phyloP scores from a whole-genome alignment of 2,113 vertebrate genomes.

The Melanotaenia duboulayi region DNA sequence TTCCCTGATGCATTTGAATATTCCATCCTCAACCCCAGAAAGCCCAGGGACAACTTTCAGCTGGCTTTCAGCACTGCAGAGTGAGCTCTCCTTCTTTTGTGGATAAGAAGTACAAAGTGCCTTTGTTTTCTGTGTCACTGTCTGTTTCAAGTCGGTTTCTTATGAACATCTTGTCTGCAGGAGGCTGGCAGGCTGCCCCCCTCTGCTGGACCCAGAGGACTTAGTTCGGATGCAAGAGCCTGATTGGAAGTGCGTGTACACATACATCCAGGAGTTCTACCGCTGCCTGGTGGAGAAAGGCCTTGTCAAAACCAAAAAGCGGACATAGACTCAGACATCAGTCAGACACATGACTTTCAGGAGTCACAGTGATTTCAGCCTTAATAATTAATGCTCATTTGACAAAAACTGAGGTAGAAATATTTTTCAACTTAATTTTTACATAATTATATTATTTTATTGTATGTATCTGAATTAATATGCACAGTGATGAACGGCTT shows the following conservation, averaged over 20 bases:
- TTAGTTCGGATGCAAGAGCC: constrained; percentile 96
- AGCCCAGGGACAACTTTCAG: constrained; percentile 94
- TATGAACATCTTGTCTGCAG: constrained; percentile 77
- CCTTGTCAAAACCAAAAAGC: constrained; percentile 98
- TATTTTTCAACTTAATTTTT: constrained; percentile 19
- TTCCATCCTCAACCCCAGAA: constrained; percentile 89
- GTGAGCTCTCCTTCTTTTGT: constrained; percentile 82
- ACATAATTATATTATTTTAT: constrained; percentile 15
- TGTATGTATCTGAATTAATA: constrained; percentile 16
- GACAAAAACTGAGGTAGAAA: background rate
- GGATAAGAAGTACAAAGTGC: constrained; percentile 9
- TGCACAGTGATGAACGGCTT: constrained; percentile 8
- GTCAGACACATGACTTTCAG: background rate
- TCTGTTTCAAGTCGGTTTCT: constrained; percentile 21
- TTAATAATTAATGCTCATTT: background rate
- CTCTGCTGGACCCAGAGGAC: constrained; percentile 97
- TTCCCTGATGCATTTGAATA: constrained; percentile 97
- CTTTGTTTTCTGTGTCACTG: constrained; percentile 8
- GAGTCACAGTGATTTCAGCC: background rate
- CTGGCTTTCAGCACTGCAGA: constrained; percentile 95
- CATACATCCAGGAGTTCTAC: constrained; percentile 99
- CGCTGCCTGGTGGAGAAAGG: constrained; percentile 98
- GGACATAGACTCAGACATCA: constrained; percentile 65
- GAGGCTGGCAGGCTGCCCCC: constrained; percentile 93
- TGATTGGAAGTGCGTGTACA: constrained; percentile 99